phyloP scores from a whole-genome alignment of 2,888 invertebrate genomes.

The Drosophila vallismaia region DNA sequence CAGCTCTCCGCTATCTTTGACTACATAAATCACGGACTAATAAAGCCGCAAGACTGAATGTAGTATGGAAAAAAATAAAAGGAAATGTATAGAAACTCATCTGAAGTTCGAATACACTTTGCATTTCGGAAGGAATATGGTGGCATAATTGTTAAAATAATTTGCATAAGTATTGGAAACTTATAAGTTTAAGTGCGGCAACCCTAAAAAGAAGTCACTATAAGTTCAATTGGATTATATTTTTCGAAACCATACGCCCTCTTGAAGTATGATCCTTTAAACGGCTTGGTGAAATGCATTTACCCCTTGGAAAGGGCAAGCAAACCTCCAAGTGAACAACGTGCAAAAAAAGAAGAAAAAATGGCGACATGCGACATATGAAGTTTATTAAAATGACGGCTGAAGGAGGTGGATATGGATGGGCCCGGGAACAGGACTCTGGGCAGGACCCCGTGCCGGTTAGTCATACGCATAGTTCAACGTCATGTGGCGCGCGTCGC shows the following conservation, averaged over 20 bases:
- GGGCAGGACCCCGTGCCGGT: conserved; percentile 22
- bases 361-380: conserved; percentile 82
- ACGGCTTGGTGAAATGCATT: no score
- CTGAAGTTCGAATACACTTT: conserved; percentile 15
- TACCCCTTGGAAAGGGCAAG: conserved; percentile 4
- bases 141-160: no score
- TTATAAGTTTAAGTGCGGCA: no score
- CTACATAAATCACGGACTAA: conserved; percentile 81
- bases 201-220: neutral
- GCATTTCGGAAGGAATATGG: neutral
- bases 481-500: conserved; percentile 70
- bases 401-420: conserved; percentile 23
- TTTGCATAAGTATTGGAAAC: no score
- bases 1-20: conserved; percentile 74
- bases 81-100: neutral
- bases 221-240: neutral
- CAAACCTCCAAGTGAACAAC: conserved; percentile 38
- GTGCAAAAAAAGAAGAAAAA: conserved; percentile 62
- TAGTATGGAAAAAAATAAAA: conserved; percentile 34
- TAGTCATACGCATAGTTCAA: conserved; percentile 75
- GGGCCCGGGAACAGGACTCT: conserved; percentile 4
- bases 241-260: neutral
- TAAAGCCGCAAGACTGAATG: conserved; percentile 80
- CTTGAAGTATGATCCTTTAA: neutral
- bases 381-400: conserved; percentile 80